A percentile compares a stretch with the other conserved stretches of the same genome.
Evolutionary conservation across 2,797 vertebrate genomes (phyloP).

Genomic region (Moxostoma hubbsi): DNA sequence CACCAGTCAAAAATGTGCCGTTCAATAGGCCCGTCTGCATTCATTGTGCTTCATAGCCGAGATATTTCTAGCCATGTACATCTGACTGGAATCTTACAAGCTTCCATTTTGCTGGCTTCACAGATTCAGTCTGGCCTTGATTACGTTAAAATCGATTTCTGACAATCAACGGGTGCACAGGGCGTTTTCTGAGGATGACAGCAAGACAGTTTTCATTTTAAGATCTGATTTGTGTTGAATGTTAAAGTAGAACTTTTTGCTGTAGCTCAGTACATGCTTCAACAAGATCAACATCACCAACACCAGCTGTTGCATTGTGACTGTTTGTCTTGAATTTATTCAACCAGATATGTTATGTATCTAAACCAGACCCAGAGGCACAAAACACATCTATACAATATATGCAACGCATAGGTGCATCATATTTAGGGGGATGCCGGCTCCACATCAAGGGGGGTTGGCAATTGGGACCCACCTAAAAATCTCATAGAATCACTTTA

Average conservation of each 20-base stretch:
- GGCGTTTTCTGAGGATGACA: neutral
- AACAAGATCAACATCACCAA: neutral
- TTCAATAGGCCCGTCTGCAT: constrained; percentile 16
- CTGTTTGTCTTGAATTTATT: neutral
- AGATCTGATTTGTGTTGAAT: constrained; percentile 1
- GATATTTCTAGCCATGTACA: neutral
- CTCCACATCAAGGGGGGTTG: too few species aligned
- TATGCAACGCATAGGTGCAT: too few species aligned
- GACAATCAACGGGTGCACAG: neutral
- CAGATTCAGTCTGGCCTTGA: neutral
- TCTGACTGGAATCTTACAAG: neutral
- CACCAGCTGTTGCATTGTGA: neutral
- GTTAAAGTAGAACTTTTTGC: neutral
- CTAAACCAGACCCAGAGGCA: too few species aligned
- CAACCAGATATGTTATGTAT: too few species aligned
- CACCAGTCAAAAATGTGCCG: neutral
- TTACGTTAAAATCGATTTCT: neutral
- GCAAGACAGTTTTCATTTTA: neutral
- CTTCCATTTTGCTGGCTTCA: constrained; percentile 9
- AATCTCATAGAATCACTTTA: too few species aligned
- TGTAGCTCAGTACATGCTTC: neutral
- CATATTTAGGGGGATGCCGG: too few species aligned
- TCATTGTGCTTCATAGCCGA: constrained; percentile 11
- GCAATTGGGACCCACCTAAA: too few species aligned
- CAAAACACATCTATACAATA: too few species aligned